Evolutionary conservation across 1,140 invertebrate genomes (phyloP).

Genomic region (Ceratina calcarata): DNA sequence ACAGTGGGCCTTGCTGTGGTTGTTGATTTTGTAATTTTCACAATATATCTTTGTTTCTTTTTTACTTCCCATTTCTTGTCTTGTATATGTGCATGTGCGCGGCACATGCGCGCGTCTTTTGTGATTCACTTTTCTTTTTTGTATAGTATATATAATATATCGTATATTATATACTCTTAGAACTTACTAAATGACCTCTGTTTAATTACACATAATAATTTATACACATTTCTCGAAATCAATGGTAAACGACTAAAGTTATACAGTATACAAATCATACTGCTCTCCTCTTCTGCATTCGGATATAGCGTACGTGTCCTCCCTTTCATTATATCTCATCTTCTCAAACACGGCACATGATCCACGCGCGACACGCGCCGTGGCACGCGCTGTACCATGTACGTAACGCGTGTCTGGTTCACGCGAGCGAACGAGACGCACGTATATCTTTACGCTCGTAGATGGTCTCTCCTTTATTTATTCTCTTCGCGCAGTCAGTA

Average conservation of each 20-base stretch:
- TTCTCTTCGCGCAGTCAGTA: conserved; percentile 58
- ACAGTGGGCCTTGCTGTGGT: conserved; percentile 63
- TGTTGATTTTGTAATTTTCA: conserved; percentile 50
- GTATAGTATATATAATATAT: conserved; percentile 37
- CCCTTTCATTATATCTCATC: conserved; percentile 42
- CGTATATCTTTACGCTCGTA: conserved; percentile 23
- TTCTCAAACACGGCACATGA: conserved; percentile 42
- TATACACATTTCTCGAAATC: conserved; percentile 73
- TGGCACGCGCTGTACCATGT: neutral
- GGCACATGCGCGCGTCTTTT: neutral
- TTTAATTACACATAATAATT: conserved; percentile 76
- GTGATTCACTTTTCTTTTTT: conserved; percentile 13
- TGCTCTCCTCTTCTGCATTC: conserved; percentile 49
- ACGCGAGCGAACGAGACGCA: neutral
- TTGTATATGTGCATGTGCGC: conserved; percentile 27
- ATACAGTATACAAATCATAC: conserved; percentile 72
- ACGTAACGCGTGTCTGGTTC: conserved; percentile 6
- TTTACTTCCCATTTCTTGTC: neutral
- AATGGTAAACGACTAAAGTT: conserved; percentile 72
- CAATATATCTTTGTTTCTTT: conserved; percentile 43
- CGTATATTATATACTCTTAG: conserved; percentile 58
- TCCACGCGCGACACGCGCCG: conserved; percentile 13
- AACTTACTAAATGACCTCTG: conserved; percentile 73
- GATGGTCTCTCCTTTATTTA: conserved; percentile 9
- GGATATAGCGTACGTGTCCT: conserved; percentile 50